phyloP scores from a whole-genome alignment of 2,888 invertebrate genomes.

The Volucella inanis region DNA sequence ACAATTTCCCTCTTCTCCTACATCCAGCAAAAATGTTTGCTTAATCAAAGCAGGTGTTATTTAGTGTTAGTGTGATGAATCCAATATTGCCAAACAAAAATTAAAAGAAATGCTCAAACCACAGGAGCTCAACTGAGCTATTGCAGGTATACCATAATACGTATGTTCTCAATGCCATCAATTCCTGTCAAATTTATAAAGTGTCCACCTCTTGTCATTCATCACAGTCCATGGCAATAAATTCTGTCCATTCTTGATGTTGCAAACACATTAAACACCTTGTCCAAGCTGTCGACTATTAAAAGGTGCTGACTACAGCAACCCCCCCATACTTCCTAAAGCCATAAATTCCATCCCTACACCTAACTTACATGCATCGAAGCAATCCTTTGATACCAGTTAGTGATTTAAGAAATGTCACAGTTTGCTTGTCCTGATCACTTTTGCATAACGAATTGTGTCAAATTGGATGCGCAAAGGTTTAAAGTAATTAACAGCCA shows the following conservation, averaged over 20 bases:
- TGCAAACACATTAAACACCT: conserved; percentile 39
- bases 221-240: conserved; percentile 50
- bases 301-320: not conserved
- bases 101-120: no score
- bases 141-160: no score
- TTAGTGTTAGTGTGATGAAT: no score
- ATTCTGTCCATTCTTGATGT: conserved; percentile 48
- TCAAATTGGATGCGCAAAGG: conserved; percentile 62
- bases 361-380: conserved; percentile 62
- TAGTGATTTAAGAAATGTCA: conserved; percentile 18
- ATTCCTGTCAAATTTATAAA: conserved; percentile 40
- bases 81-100: no score
- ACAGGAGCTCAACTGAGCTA: not conserved
- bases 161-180: conserved; percentile 25
- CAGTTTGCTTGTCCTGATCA: conserved; percentile 12
- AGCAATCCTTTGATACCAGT: conserved; percentile 52
- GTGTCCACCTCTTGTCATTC: conserved; percentile 34
- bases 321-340: conserved; percentile 48
- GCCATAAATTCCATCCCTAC: conserved; percentile 38
- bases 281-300: conserved; percentile 1
- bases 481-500: conserved; percentile 64
- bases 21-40: no score
- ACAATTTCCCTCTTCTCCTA: no score
- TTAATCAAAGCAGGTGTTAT: no score
- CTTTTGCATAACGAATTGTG: conserved; percentile 66